These are phyloP conservation scores for Cichlasoma orientale DNA, from an alignment of 2,797 vertebrate genomes.

Conservation along the genomic window DNA sequence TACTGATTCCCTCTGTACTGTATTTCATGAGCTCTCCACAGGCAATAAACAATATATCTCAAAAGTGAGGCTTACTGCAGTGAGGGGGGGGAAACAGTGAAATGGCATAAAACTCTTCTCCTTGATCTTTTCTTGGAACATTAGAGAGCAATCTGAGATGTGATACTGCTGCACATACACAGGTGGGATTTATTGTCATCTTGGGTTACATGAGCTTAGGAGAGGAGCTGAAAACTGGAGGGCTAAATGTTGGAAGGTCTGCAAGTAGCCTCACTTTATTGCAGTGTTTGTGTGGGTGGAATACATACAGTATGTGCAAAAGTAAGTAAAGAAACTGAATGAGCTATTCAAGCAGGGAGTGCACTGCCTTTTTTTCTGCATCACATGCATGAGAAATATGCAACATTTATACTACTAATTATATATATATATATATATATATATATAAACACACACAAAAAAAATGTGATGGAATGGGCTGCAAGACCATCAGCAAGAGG, in stretches of 20 bases:
- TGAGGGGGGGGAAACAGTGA: not conserved
- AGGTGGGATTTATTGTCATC: conserved; percentile 18
- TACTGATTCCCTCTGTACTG: not conserved
- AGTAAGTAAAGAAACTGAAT: not conserved
- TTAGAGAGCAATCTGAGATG: conserved; percentile 13
- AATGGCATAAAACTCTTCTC: conserved; percentile 1
- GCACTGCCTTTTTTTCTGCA: not conserved
- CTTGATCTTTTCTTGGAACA: conserved; percentile 19
- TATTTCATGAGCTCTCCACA: conserved; percentile 15
- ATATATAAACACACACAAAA: no score
- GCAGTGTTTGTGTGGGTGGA: conserved; percentile 9
- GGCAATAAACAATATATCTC: not conserved
- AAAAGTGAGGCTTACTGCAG: not conserved
- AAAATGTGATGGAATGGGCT: no score
- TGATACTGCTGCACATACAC: conserved; percentile 26
- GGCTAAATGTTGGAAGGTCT: not conserved
- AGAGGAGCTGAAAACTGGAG: not conserved
- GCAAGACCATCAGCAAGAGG: no score
- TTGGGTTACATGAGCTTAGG: conserved; percentile 1
- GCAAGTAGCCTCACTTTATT: not conserved
- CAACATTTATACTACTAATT: not conserved
- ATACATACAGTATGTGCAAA: not conserved
- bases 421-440: no score
- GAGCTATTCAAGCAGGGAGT: not conserved
- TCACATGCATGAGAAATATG: not conserved